phyloP scores from a whole-genome alignment of 2,797 vertebrate species.

The Danio kyathit region DNA sequence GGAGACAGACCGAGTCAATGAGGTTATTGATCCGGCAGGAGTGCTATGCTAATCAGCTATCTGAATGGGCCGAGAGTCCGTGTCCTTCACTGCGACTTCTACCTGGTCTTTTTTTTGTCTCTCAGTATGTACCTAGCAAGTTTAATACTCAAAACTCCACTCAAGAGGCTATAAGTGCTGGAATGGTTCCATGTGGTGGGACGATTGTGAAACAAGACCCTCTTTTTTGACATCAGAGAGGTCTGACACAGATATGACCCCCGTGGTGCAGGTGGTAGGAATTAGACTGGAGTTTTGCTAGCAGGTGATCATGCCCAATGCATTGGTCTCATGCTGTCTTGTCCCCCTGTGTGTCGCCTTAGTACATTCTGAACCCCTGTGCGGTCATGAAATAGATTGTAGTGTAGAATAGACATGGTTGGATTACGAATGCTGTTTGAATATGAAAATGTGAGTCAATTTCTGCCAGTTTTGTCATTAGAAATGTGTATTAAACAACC shows the following conservation, averaged over 20 bases:
- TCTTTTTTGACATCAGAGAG: slow-evolving; percentile 77
- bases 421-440: slow-evolving; percentile 8
- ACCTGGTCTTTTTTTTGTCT: slow-evolving; percentile 34
- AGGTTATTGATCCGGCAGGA: slow-evolving; percentile 74
- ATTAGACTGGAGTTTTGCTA: slow-evolving; percentile 72
- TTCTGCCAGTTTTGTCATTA: slow-evolving; percentile 35
- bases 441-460: slow-evolving; percentile 15
- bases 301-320: slow-evolving; percentile 77
- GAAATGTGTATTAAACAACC: slow-evolving; percentile 25
- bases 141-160: slow-evolving; percentile 45
- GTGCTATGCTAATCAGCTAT: slow-evolving; percentile 65
- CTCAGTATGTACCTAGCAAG: not conserved
- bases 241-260: slow-evolving; percentile 77
- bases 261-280: slow-evolving; percentile 78
- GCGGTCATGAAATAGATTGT: slow-evolving; percentile 63
- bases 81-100: slow-evolving; percentile 58
- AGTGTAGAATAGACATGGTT: slow-evolving; percentile 16
- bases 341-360: slow-evolving; percentile 70
- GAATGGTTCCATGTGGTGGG: slow-evolving; percentile 71
- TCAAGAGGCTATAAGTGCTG: slow-evolving; percentile 64
- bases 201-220: slow-evolving; percentile 79
- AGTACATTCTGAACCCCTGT: slow-evolving; percentile 75
- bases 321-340: slow-evolving; percentile 71
- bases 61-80: slow-evolving; percentile 58
- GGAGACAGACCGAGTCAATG: slow-evolving; percentile 73